A percentile compares a stretch with the other conserved stretches of the same genome.
Evolutionary conservation across 2,113 vertebrate genomes (phyloP).

Genomic region (human): DNA sequence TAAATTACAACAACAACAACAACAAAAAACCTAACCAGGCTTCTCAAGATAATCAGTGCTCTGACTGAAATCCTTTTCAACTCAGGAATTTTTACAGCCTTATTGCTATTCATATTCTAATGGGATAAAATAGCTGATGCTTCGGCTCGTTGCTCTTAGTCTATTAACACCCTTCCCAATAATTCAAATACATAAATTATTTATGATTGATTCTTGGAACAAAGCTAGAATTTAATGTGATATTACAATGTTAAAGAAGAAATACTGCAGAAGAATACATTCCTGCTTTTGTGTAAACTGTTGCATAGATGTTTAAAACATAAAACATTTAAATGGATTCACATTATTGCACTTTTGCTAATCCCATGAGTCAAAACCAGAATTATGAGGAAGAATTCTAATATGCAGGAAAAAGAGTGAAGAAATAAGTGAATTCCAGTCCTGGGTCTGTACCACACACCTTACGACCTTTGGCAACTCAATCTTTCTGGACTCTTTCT

Average conservation of each 20-base stretch:
- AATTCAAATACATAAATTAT: constrained; percentile 34
- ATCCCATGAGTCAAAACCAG: not conserved
- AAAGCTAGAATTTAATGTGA: not conserved
- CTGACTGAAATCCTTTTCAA: constrained; percentile 13
- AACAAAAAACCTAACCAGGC: not conserved
- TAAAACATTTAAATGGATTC: not conserved
- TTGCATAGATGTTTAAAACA: not conserved
- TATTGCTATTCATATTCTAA: constrained; percentile 4
- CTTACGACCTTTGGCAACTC: not conserved
- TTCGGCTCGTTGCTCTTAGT: not conserved
- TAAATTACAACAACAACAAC: not conserved
- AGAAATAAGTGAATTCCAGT: not conserved
- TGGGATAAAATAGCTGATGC: not conserved
- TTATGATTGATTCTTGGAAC: constrained; percentile 19
- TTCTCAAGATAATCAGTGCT: constrained; percentile 13
- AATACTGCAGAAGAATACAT: not conserved
- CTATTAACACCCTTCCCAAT: not conserved
- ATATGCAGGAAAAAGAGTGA: not conserved
- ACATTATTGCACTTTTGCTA: not conserved
- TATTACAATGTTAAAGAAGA: not conserved
- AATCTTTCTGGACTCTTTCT: not conserved
- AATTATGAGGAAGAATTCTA: not conserved
- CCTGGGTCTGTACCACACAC: not conserved
- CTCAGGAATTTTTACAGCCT: not conserved
- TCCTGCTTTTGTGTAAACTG: not conserved